Evolutionary conservation across 2,797 vertebrate species (phyloP).

Genomic region (Acanthiza pusilla): DNA sequence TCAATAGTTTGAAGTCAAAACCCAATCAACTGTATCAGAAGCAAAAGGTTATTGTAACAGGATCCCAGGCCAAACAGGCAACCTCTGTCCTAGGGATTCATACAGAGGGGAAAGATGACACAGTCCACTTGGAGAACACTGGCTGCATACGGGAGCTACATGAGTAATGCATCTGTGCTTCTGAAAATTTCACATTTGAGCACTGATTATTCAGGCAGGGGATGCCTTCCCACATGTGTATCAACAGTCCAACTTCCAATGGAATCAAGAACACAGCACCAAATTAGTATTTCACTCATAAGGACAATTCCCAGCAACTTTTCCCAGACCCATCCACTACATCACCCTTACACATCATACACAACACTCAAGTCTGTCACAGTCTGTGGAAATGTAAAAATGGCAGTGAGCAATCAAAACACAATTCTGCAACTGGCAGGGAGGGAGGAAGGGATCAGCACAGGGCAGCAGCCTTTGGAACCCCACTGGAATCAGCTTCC

Average conservation of each 20-base stretch:
- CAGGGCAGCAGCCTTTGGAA: accelerated
- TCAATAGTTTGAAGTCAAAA: background rate
- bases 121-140: background rate
- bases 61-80: background rate
- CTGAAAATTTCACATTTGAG: background rate
- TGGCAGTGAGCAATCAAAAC: background rate
- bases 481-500: background rate
- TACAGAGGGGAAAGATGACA: background rate
- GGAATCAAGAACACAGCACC: background rate
- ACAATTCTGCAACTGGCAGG: accelerated
- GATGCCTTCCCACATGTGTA: accelerated
- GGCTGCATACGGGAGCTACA: background rate
- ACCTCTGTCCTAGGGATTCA: background rate
- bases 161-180: background rate
- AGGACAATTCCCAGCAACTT: background rate
- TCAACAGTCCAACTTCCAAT: background rate
- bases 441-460: background rate
- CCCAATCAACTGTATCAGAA: background rate
- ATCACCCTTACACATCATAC: background rate
- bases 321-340: background rate
- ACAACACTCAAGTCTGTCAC: background rate
- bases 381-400: background rate
- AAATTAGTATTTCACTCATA: background rate
- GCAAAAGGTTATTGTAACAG: background rate
- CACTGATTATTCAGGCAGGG: background rate